phyloP scores from a whole-genome alignment of 2,888 invertebrate species.

The Aporophyla nigra region DNA sequence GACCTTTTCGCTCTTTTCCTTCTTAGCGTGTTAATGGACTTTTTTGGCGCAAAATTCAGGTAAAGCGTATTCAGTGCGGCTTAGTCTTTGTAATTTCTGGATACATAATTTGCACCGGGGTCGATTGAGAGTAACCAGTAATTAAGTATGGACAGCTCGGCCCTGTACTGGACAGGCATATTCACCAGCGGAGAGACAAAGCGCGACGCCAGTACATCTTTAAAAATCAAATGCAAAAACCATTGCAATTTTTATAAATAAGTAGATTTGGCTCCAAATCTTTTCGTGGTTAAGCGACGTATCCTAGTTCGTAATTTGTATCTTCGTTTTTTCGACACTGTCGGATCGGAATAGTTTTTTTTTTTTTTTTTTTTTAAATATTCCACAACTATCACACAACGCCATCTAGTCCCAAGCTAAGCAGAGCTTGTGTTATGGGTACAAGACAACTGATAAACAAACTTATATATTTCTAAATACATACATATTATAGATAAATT shows the following conservation, averaged over 20 bases:
- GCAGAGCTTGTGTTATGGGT: no score
- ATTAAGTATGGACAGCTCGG: background rate
- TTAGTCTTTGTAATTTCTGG: background rate
- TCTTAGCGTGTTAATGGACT: background rate
- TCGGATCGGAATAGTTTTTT: background rate
- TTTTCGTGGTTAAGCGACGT: background rate
- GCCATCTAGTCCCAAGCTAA: no score
- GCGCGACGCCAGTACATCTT: background rate
- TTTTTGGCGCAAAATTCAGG: background rate
- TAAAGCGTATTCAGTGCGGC: background rate
- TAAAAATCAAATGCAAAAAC: background rate
- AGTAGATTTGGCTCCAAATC: background rate
- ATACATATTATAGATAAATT: no score
- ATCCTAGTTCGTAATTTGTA: background rate
- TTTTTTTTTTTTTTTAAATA: no score
- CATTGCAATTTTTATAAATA: background rate
- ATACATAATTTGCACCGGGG: background rate
- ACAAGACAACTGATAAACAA: no score
- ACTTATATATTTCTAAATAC: no score
- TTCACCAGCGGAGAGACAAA: background rate
- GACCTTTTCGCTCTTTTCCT: background rate
- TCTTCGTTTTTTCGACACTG: background rate
- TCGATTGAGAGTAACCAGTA: background rate
- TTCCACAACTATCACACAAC: no score
- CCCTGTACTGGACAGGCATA: background rate